Percentiles rank a stretch among this genome's conserved stretches.
Conservation (phyloP, 2,113 vertebrate species). For the Ancistrus triradiatus region DNA sequence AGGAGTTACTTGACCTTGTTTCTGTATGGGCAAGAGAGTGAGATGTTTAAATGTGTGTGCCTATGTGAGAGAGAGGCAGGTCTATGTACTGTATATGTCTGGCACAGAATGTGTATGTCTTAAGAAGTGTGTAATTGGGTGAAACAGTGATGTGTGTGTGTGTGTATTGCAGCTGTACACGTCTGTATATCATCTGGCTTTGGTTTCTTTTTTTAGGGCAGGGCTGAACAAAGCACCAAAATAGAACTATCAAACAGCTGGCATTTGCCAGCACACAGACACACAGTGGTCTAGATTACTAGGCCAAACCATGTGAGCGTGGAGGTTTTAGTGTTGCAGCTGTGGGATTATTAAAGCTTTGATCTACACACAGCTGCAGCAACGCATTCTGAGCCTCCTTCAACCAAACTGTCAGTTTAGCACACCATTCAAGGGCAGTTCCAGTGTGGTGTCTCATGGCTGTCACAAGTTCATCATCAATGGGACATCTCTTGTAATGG, state of each 20-base stretch:
- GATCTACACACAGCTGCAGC: conserved; percentile 19
- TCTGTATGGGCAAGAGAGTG: too few species aligned
- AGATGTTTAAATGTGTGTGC: too few species aligned
- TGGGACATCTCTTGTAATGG: background rate
- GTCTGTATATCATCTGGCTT: conserved; percentile 15
- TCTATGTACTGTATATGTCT: too few species aligned
- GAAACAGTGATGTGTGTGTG: background rate
- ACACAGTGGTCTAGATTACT: conserved; percentile 21
- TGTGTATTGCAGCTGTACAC: conserved; percentile 16
- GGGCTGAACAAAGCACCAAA: conserved; percentile 23
- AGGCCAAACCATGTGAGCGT: conserved; percentile 14
- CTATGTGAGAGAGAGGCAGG: too few species aligned
- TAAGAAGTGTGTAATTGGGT: too few species aligned
- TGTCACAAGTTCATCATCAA: background rate
- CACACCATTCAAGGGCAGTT: background rate
- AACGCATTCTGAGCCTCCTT: background rate
- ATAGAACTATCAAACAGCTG: conserved; percentile 30
- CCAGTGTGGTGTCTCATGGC: background rate
- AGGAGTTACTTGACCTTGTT: too few species aligned
- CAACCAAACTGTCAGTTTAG: background rate
- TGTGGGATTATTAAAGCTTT: conserved; percentile 38
- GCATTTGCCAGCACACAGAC: conserved; percentile 8
- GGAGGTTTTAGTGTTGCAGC: conserved; percentile 33
- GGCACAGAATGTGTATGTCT: too few species aligned
- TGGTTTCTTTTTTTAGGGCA: conserved; percentile 27